Percentiles rank a stretch among this genome's conserved stretches.
Conservation (phyloP, 2,888 invertebrate genomes). For the Xanthia icteritia region DNA sequence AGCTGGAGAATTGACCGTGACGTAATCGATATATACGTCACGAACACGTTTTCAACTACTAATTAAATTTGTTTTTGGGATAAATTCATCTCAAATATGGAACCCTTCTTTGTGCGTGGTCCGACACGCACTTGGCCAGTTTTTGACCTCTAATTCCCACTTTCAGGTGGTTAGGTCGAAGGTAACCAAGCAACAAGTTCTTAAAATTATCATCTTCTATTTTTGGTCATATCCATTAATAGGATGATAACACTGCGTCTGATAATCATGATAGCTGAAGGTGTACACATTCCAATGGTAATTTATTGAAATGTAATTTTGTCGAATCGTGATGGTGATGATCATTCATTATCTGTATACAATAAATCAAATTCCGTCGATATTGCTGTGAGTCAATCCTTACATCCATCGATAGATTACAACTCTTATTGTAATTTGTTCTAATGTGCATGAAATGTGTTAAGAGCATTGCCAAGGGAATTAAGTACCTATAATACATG, state of each 20-base stretch:
- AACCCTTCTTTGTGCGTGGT: too few species aligned
- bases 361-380: background rate
- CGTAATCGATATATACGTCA: too few species aligned
- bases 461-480: slow-evolving; percentile 16
- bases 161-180: background rate
- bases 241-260: background rate
- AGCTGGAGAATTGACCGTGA: too few species aligned
- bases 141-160: background rate
- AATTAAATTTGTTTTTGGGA: too few species aligned
- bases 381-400: background rate
- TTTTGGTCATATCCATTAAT: background rate
- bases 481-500: background rate
- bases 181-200: background rate
- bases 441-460: slow-evolving; percentile 9
- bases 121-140: too few species aligned
- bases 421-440: background rate
- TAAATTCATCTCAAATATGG: too few species aligned
- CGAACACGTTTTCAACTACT: too few species aligned
- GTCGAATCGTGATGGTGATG: background rate
- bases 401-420: background rate
- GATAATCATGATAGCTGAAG: background rate
- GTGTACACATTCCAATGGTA: background rate
- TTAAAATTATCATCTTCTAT: background rate
- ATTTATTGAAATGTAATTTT: background rate
- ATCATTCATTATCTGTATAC: background rate